These are phyloP conservation scores for Notodonta dromedarius DNA, from an alignment of 2,888 invertebrate genomes.

Conservation along the genomic window DNA sequence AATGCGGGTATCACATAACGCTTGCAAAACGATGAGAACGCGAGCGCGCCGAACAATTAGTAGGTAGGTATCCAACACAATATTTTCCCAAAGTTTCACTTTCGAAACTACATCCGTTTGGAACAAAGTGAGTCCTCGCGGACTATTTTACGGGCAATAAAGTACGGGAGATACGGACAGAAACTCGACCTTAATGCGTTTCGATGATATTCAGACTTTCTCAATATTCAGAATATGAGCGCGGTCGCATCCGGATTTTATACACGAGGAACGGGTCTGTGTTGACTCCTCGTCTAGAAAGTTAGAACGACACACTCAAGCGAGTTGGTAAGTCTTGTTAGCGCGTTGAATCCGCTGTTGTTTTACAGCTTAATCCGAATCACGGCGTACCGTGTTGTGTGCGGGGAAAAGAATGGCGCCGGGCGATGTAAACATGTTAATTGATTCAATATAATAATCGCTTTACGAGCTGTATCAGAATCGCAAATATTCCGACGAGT, in stretches of 20 bases:
- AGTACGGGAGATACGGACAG: slow-evolving; percentile 49
- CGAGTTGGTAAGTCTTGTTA: slow-evolving; percentile 52
- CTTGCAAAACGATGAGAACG: slow-evolving; percentile 53
- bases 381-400: slow-evolving; percentile 35
- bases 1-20: slow-evolving; percentile 42
- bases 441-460: slow-evolving; percentile 42
- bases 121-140: slow-evolving; percentile 66
- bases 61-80: slow-evolving; percentile 59
- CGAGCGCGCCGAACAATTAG: slow-evolving; percentile 65
- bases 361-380: slow-evolving; percentile 47
- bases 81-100: slow-evolving; percentile 73
- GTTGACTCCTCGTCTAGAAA: slow-evolving; percentile 58
- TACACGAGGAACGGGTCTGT: slow-evolving; percentile 16
- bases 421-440: slow-evolving; percentile 46
- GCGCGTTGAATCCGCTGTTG: slow-evolving; percentile 51
- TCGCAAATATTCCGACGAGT: slow-evolving; percentile 17
- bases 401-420: slow-evolving; percentile 44
- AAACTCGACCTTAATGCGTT: slow-evolving; percentile 51
- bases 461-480: slow-evolving; percentile 25
- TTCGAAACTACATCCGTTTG: slow-evolving; percentile 63
- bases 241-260: slow-evolving; percentile 20
- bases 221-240: slow-evolving; percentile 38
- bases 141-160: slow-evolving; percentile 73
- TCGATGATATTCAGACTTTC: slow-evolving; percentile 54
- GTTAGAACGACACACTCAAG: slow-evolving; percentile 49